Base-by-base conservation (phyloP, 2,888 invertebrate genomes). In the Odontomyia ornata region DNA sequence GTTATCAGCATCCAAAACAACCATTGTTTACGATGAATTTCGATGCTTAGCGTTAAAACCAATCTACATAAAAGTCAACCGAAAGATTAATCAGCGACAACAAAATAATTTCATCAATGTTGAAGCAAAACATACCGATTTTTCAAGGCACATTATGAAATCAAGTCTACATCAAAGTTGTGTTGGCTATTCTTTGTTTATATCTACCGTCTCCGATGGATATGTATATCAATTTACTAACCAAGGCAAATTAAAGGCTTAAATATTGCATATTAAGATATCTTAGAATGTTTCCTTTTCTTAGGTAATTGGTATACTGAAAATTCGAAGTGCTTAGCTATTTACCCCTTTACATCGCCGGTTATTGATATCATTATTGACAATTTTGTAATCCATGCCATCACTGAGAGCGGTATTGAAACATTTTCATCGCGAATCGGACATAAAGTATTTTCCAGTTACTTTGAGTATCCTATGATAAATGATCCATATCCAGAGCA, bases 361-460 rank as follows among this genome's bases (percentile, higher is more conserved):
- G 91, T 93, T 21, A 88, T 89, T 79, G 89, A 90, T 82, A 89
- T 93, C 43, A 89, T 90, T 36, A 87, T 93, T 79, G 93, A 93
- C 82, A 89, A 91, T 80, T 90, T 90, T 79, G 89, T 91, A 67
- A 84, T 93, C n/a, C 93, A 93, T 83, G 93, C 93, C 0, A 85
- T 94, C 21, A 93, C 93, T 0, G 91, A 91, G 79, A 91, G 91
- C 77, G 93, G 94, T 0, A 87, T 95, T 57, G 94, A 94, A 85
- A 91, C 93, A 0, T 94, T 94, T 82, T 93, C 93, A 0, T 87
- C 91, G 25, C 87, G 92, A 64, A 88, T 91, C 73, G 90, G 91
- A 0, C 91, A 92, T 82, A 88, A 90, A 79, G 83, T 91, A 1
- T 89, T 90, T 73, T 88, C 88, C 46, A 86, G 85, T 81, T 84